These are phyloP conservation scores for Actinernus sp. DNA, from an alignment of 92 coral and sea anemone species.

Conservation along the genomic window DNA sequence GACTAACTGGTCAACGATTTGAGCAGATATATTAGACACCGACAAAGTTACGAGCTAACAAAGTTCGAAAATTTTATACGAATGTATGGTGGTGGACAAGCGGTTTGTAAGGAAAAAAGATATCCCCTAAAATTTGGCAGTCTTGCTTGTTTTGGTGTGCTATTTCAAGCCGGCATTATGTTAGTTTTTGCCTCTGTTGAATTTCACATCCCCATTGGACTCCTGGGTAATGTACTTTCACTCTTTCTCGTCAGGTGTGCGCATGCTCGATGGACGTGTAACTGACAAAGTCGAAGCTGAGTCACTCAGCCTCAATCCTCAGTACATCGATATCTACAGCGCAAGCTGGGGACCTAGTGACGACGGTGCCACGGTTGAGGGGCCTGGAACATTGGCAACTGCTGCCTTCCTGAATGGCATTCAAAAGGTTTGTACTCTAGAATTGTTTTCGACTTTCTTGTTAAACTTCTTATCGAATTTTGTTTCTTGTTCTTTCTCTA, in stretches of 20 bases:
- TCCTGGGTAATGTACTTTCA: too few species aligned
- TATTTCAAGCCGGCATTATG: too few species aligned
- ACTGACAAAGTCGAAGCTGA: slow-evolving; percentile 99
- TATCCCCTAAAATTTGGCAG: too few species aligned
- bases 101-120: too few species aligned
- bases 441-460: neutral
- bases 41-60: too few species aligned
- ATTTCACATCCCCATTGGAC: too few species aligned
- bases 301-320: slow-evolving; percentile 96
- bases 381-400: slow-evolving; percentile 98
- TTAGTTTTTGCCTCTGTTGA: too few species aligned
- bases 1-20: too few species aligned
- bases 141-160: too few species aligned
- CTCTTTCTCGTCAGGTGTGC: slow-evolving; percentile 78
- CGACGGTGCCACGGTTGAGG: slow-evolving; percentile 98
- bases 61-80: too few species aligned
- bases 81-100: too few species aligned
- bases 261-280: slow-evolving; percentile 99
- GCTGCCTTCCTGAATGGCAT: slow-evolving; percentile 98
- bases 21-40: too few species aligned
- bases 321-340: slow-evolving; percentile 96
- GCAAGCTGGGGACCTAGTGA: slow-evolving; percentile 99
- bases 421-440: slow-evolving; percentile 64
- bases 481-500: neutral
- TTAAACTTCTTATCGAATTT: neutral